These are phyloP conservation scores for Pseudanteris insignis DNA, from an alignment of 2,888 invertebrate species.

Conservation along the genomic window DNA sequence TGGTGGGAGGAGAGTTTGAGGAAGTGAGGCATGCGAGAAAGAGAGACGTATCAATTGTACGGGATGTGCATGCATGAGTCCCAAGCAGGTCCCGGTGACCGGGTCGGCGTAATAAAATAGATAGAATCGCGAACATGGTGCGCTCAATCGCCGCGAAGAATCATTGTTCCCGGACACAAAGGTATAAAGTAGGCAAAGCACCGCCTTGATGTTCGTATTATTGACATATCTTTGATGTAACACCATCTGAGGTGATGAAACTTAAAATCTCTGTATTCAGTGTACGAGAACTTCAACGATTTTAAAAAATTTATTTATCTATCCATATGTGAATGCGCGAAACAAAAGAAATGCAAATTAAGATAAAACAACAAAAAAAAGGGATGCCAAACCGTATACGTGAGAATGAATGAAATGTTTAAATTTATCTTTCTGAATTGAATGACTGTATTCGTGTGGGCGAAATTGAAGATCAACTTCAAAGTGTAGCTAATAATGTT, in stretches of 20 bases:
- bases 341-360: background rate
- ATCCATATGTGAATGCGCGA: background rate
- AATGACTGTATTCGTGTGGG: too few species aligned
- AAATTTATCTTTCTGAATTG: too few species aligned
- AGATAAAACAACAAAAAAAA: too few species aligned
- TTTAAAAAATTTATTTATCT: background rate
- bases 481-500: too few species aligned
- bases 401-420: too few species aligned
- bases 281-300: too few species aligned
- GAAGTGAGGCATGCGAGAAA: slow-evolving; percentile 19
- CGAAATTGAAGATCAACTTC: too few species aligned
- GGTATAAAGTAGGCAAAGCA: slow-evolving; percentile 44
- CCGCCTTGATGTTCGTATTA: slow-evolving; percentile 35
- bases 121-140: slow-evolving; percentile 45
- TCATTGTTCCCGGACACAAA: slow-evolving; percentile 40
- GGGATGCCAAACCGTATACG: too few species aligned
- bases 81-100: slow-evolving; percentile 38
- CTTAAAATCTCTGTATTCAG: slow-evolving; percentile 11
- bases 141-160: slow-evolving; percentile 38
- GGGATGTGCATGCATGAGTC: slow-evolving; percentile 24
- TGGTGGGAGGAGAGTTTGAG: slow-evolving; percentile 3
- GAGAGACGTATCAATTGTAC: slow-evolving; percentile 35
- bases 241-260: slow-evolving; percentile 31
- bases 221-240: slow-evolving; percentile 32
- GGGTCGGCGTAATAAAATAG: slow-evolving; percentile 46